Conservation (phyloP, 2,113 vertebrate genomes). For the Bufo gargarizans region DNA sequence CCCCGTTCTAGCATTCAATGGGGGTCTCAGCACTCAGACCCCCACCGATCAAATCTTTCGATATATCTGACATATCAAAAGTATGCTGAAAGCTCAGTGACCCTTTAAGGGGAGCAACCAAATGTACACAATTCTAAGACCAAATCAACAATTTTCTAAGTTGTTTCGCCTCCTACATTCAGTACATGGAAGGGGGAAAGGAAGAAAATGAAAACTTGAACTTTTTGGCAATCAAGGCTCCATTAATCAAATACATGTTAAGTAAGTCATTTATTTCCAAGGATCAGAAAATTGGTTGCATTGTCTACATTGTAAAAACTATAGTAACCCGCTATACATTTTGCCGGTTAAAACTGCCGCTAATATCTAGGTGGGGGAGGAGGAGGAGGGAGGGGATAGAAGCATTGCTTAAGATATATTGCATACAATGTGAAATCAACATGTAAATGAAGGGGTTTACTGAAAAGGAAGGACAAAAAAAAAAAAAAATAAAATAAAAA, state of each 20-base stretch:
- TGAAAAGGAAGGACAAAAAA: conserved; percentile 29
- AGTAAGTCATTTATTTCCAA: conserved; percentile 85
- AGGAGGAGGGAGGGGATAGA: conserved; percentile 61
- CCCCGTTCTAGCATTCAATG: too few species aligned
- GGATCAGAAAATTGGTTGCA: conserved; percentile 81
- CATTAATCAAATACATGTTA: conserved; percentile 76
- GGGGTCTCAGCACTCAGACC: too few species aligned
- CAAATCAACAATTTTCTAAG: too few species aligned
- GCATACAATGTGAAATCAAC: conserved; percentile 82
- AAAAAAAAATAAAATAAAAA: background rate
- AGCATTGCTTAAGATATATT: conserved; percentile 76
- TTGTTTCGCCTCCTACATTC: too few species aligned
- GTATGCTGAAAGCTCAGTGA: too few species aligned
- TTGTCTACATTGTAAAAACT: conserved; percentile 81
- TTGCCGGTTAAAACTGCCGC: conserved; percentile 80
- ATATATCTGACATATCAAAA: too few species aligned
- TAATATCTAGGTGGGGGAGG: conserved; percentile 70
- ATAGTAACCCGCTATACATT: conserved; percentile 79
- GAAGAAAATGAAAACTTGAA: background rate
- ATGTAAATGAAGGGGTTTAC: conserved; percentile 84
- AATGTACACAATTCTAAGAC: too few species aligned
- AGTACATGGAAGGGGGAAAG: too few species aligned
- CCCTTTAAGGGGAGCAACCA: too few species aligned
- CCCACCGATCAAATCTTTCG: too few species aligned
- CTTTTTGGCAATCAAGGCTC: conserved; percentile 63